Evolutionary conservation across 2,797 vertebrate genomes (phyloP).

Genomic region (Syngnathus rostellatus): DNA sequence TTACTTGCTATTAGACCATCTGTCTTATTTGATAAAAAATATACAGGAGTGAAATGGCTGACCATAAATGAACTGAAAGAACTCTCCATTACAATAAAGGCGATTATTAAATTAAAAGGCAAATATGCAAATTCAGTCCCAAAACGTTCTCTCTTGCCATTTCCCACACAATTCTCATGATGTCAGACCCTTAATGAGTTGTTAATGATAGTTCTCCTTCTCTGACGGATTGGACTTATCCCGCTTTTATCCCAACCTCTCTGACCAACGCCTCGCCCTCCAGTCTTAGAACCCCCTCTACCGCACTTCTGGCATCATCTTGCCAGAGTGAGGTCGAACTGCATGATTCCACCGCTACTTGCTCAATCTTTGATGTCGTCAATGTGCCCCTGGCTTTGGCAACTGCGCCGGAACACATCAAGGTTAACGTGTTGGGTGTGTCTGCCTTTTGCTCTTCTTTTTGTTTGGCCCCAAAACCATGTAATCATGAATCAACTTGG

Average conservation of each 20-base stretch:
- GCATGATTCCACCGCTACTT: slow-evolving; percentile 36
- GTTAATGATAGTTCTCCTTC: slow-evolving; percentile 38
- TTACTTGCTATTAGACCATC: slow-evolving; percentile 4
- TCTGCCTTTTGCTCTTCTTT: neutral
- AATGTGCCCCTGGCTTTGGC: slow-evolving; percentile 25
- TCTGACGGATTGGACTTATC: slow-evolving; percentile 7
- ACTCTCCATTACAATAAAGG: neutral
- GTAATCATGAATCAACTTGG: slow-evolving; percentile 19
- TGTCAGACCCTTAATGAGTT: slow-evolving; percentile 18
- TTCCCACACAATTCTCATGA: slow-evolving; percentile 32
- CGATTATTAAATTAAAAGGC: neutral
- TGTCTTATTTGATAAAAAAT: slow-evolving; percentile 5
- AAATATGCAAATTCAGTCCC: slow-evolving; percentile 33
- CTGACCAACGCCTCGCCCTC: slow-evolving; percentile 28
- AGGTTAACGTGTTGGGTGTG: slow-evolving; percentile 22
- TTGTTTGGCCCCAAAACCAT: slow-evolving; percentile 11
- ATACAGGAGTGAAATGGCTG: neutral
- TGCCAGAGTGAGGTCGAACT: slow-evolving; percentile 33
- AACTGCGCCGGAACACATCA: slow-evolving; percentile 17
- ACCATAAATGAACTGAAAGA: neutral
- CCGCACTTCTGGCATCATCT: slow-evolving; percentile 48
- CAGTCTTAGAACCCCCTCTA: slow-evolving; percentile 25
- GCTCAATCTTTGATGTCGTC: slow-evolving; percentile 50
- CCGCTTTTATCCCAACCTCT: slow-evolving; percentile 21
- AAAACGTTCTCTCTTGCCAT: slow-evolving; percentile 17